phyloP scores from a whole-genome alignment of 2,888 invertebrate species.

The Phasia obesa region DNA sequence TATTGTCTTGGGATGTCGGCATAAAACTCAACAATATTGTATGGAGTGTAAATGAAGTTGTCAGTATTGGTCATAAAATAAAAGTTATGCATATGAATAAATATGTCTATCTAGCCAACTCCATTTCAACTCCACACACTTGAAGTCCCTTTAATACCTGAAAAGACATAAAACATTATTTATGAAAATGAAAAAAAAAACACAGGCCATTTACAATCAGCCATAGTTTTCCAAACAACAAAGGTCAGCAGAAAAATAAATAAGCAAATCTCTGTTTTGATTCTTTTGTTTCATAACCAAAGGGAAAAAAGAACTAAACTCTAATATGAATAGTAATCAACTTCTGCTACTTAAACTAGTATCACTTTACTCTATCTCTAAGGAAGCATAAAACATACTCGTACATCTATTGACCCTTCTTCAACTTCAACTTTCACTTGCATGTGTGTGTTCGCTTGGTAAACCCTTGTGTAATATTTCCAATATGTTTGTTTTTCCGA shows the following conservation, averaged over 20 bases:
- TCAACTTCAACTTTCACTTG: slow-evolving; percentile 5
- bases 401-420: slow-evolving; percentile 58
- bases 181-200: slow-evolving; percentile 23
- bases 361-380: slow-evolving; percentile 50
- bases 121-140: background rate
- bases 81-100: slow-evolving; percentile 65
- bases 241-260: slow-evolving; percentile 66
- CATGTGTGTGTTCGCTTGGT: slow-evolving; percentile 19
- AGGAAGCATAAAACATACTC: slow-evolving; percentile 70
- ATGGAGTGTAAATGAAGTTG: slow-evolving; percentile 76
- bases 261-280: slow-evolving; percentile 53
- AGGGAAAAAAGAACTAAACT: slow-evolving; percentile 24
- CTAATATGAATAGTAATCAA: slow-evolving; percentile 53
- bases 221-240: slow-evolving; percentile 38
- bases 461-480: slow-evolving; percentile 63
- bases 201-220: slow-evolving; percentile 16
- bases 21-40: slow-evolving; percentile 54
- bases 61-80: slow-evolving; percentile 75
- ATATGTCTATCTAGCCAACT: background rate
- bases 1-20: slow-evolving; percentile 74
- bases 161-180: slow-evolving; percentile 48
- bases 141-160: slow-evolving; percentile 38
- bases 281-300: slow-evolving; percentile 39
- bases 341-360: background rate
- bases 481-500: slow-evolving; percentile 59